Percentiles rank a stretch among this genome's conserved stretches.
Evolutionary conservation across 2,888 invertebrate genomes (phyloP).

Genomic region (Dorcus hopei): DNA sequence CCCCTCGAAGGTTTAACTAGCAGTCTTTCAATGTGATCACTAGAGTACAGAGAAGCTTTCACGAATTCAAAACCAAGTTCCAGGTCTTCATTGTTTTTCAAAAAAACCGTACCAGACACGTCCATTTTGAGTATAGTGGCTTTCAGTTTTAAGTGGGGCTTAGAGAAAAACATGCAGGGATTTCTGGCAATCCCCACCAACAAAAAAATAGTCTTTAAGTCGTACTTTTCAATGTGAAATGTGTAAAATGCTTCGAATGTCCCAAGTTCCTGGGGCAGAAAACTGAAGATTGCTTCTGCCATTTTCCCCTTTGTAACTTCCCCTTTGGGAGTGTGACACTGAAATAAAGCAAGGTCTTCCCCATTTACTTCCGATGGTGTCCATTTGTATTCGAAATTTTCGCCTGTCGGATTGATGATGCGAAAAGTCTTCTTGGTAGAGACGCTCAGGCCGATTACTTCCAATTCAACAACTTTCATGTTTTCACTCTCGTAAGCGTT

Average conservation of each 20-base stretch:
- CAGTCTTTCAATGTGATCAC: constrained; percentile 54
- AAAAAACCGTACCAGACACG: constrained; percentile 46
- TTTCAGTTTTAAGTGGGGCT: constrained; percentile 58
- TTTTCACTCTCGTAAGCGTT: constrained; percentile 47
- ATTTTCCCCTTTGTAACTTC: constrained; percentile 59
- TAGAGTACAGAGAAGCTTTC: constrained; percentile 55
- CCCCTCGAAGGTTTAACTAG: constrained; percentile 54
- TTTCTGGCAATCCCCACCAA: constrained; percentile 63
- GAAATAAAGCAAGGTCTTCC: constrained; percentile 50
- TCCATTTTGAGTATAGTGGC: constrained; percentile 61
- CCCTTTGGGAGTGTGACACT: constrained; percentile 60
- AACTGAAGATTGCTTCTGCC: constrained; percentile 61
- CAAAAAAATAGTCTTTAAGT: constrained; percentile 56
- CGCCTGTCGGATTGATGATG: constrained; percentile 64
- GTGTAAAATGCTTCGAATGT: constrained; percentile 65
- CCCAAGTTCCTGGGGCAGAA: constrained; percentile 61
- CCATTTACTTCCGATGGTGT: constrained; percentile 27
- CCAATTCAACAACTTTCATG: constrained; percentile 60
- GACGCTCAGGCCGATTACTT: constrained; percentile 59
- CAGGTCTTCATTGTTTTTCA: constrained; percentile 58
- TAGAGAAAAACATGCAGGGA: constrained; percentile 59
- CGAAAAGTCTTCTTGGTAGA: constrained; percentile 48
- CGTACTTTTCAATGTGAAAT: constrained; percentile 58
- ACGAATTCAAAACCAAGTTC: constrained; percentile 54
- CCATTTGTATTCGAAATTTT: constrained; percentile 52